Conservation (phyloP, 1,140 invertebrate species). For the Drosophila arizonae region DNA sequence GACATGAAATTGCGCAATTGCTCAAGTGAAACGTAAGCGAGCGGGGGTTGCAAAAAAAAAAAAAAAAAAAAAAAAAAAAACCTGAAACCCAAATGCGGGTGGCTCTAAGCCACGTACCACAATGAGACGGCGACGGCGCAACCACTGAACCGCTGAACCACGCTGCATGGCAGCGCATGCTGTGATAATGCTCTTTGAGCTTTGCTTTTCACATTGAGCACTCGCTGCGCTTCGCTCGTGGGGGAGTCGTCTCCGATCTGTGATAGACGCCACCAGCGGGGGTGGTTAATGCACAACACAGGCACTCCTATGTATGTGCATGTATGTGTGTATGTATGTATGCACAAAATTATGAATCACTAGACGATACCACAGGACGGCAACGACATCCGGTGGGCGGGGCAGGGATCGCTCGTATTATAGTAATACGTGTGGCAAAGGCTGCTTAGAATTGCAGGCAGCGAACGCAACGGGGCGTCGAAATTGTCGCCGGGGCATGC, state of each 20-base stretch:
- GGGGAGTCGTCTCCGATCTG: constrained; percentile 45
- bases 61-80: constrained; percentile 19
- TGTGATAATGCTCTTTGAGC: constrained; percentile 77
- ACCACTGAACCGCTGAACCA: neutral
- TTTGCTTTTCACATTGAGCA: constrained; percentile 77
- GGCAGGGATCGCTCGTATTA: constrained; percentile 12
- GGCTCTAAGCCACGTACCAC: constrained; percentile 43
- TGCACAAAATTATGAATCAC: constrained; percentile 70
- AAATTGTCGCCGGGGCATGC: constrained; percentile 6
- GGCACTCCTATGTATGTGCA: too few relatives aligned
- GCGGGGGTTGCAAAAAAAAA: constrained; percentile 57
- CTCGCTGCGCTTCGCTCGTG: constrained; percentile 67
- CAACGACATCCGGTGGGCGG: constrained; percentile 65
- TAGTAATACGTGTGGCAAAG: constrained; percentile 32
- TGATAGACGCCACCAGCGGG: constrained; percentile 50
- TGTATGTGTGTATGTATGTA: too few relatives aligned
- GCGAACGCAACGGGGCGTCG: constrained; percentile 16
- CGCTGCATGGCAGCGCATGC: constrained; percentile 54
- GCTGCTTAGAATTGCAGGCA: constrained; percentile 42
- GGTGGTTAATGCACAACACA: constrained; percentile 44
- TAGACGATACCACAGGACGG: constrained; percentile 31
- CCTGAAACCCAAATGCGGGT: constrained; percentile 66
- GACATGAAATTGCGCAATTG: constrained; percentile 63
- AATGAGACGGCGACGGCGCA: neutral
- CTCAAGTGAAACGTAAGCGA: constrained; percentile 5